phyloP scores from a whole-genome alignment of 2,797 vertebrate genomes.

The Notamacropus eugenii region DNA sequence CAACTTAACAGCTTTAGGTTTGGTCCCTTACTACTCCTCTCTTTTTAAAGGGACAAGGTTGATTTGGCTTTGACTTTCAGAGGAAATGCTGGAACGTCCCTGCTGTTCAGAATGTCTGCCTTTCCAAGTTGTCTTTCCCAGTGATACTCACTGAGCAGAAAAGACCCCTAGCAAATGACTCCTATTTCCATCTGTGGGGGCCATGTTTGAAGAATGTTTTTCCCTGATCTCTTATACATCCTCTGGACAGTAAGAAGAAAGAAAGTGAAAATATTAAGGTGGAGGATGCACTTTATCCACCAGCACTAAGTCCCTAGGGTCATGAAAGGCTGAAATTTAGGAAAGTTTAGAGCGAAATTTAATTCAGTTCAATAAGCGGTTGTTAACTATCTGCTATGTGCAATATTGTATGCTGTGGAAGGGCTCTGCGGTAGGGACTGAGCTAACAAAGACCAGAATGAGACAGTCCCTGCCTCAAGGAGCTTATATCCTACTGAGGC shows the following conservation, averaged over 20 bases:
- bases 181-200: neutral
- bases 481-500: neutral
- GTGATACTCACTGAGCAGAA: neutral
- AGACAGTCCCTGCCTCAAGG: neutral
- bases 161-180: neutral
- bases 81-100: neutral
- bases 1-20: neutral
- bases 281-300: neutral
- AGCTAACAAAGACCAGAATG: neutral
- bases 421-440: neutral
- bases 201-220: neutral
- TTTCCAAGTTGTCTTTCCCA: neutral
- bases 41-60: neutral
- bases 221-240: neutral
- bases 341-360: neutral
- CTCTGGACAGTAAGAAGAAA: neutral
- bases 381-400: neutral
- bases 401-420: neutral
- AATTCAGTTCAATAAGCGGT: neutral
- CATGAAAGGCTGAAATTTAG: neutral
- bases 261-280: neutral
- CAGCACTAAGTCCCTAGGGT: neutral
- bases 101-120: neutral
- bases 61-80: neutral
- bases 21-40: neutral